Evolutionary conservation across 2,888 invertebrate species (phyloP), one percentile per base, ranked within the genome.

Genomic region (Mesoligia furuncula): DNA sequence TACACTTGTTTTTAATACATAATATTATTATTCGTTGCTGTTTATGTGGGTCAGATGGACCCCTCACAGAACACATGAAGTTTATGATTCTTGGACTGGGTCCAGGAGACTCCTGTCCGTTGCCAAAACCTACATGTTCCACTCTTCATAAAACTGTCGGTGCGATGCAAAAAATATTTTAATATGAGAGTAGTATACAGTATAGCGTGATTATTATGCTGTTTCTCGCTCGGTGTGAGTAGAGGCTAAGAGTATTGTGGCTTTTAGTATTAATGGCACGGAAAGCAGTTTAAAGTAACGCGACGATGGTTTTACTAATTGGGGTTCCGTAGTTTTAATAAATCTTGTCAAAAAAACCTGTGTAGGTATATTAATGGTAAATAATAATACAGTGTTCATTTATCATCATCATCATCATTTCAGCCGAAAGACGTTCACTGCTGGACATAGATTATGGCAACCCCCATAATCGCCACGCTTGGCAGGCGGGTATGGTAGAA

Each of bases 51-150:
- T 85, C 69, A 77, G 54, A 72, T 57, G 39, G 45, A 45, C 45
- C 45, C 13, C 15, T 45, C 67, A 76, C 79, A 66, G 81, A 81
- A 85, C 74, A 79, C 85, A 87, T 89, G 85, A 88, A 90, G 80
- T 92, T 92, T 91, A 91, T 84, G 89, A 88, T 74, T 75, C 65
- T 91, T 92, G 91, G 91, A 92, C 88, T 83, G 77, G 78, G 81
- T 92, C 90, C 90, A 91, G 89, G 79, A 66, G 51, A 48, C 48
- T 57, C 11, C 45, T 31, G 45, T 27, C 24, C 6, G 15, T 24
- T 68, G 80, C 57, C 74, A 73, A 31, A 68, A 6, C 48, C 57
- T 54, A 59, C 39, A 77, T 24, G 51, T 59, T 71, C 39, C 31
- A 42, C 8, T 71, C 51, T 66, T 59, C 65, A 77, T 77, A 54